Evolutionary conservation across 2,888 invertebrate species (phyloP).

Genomic region (Syrphus vitripennis): DNA sequence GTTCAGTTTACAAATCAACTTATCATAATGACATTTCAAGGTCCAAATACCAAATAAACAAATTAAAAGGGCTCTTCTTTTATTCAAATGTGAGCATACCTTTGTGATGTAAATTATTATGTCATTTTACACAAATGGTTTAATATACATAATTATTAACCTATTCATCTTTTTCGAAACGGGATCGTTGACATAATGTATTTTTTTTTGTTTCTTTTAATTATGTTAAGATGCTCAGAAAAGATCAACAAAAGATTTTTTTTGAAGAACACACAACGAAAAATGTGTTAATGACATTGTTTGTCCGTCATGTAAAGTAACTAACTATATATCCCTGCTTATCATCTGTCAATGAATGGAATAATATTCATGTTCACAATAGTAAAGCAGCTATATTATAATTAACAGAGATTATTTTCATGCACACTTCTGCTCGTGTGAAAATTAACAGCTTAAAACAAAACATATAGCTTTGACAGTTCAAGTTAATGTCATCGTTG

Average conservation of each 20-base stretch:
- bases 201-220: background rate
- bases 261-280: background rate
- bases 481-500: slow-evolving; percentile 12
- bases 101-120: slow-evolving; percentile 22
- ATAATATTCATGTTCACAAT: slow-evolving; percentile 8
- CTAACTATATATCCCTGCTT: background rate
- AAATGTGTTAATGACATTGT: slow-evolving; percentile 21
- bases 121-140: slow-evolving; percentile 12
- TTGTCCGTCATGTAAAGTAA: slow-evolving; percentile 8
- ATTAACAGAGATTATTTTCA: slow-evolving; percentile 1
- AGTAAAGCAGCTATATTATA: background rate
- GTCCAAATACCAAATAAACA: background rate
- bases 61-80: background rate
- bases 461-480: slow-evolving; percentile 3
- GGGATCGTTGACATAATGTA: slow-evolving; percentile 27
- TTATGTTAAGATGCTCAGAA: background rate
- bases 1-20: background rate
- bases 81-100: background rate
- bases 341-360: slow-evolving; percentile 13
- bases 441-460: slow-evolving; percentile 39
- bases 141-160: slow-evolving; percentile 15
- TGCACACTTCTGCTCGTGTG: slow-evolving; percentile 5
- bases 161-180: slow-evolving; percentile 24
- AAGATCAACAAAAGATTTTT: slow-evolving; percentile 1
- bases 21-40: slow-evolving; percentile 18